These are phyloP conservation scores for Catocala sponsa DNA, from an alignment of 2,888 invertebrate genomes.

Conservation along the genomic window DNA sequence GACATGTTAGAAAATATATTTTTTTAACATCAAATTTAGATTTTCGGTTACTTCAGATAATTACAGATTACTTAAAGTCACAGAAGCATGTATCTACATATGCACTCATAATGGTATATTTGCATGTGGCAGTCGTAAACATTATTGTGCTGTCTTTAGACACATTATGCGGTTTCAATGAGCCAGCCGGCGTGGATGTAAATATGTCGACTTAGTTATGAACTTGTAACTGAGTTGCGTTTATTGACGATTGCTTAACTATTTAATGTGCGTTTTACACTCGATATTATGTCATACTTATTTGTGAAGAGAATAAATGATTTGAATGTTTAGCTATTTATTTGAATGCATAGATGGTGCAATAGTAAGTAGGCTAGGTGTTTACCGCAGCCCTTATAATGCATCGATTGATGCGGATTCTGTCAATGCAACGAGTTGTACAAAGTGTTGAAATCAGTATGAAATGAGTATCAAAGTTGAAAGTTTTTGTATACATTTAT, in stretches of 20 bases:
- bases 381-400: too few species aligned
- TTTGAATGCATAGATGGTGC: too few species aligned
- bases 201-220: slow-evolving; percentile 45
- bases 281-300: slow-evolving; percentile 1
- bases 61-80: background rate
- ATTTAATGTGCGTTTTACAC: slow-evolving; percentile 10
- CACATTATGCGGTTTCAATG: slow-evolving; percentile 62
- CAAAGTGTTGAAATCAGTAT: too few species aligned
- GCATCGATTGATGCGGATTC: too few species aligned
- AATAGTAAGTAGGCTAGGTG: too few species aligned
- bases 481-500: too few species aligned
- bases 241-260: slow-evolving; percentile 18
- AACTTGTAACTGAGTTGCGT: slow-evolving; percentile 27
- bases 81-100: slow-evolving; percentile 11
- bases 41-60: background rate
- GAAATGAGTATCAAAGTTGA: too few species aligned
- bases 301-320: background rate
- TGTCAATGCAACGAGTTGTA: too few species aligned
- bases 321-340: background rate
- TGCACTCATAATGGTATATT: slow-evolving; percentile 56
- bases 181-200: slow-evolving; percentile 40
- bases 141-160: slow-evolving; percentile 65
- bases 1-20: background rate
- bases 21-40: background rate
- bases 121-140: slow-evolving; percentile 63